A percentile compares a stretch with the other conserved stretches of the same genome.
phyloP scores from a whole-genome alignment of 2,797 vertebrate genomes.

The Notolepis coatsorum region DNA sequence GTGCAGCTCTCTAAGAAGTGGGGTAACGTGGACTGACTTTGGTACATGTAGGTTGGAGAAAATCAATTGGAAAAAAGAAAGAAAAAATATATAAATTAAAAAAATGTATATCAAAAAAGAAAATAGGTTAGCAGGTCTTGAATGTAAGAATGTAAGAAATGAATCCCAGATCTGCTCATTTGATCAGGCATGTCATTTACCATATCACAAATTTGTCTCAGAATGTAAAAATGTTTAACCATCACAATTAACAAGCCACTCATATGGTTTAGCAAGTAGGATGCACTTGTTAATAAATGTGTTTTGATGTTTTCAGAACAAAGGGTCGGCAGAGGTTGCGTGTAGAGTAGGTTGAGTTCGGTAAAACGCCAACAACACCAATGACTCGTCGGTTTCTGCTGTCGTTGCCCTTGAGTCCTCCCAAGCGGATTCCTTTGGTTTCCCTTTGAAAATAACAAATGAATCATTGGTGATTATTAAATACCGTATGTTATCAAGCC shows the following conservation, averaged over 20 bases:
- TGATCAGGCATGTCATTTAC: no score
- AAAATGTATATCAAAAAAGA: no score
- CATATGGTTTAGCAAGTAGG: conserved; percentile 27
- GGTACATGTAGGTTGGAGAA: no score
- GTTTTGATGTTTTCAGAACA: conserved; percentile 68
- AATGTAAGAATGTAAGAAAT: no score
- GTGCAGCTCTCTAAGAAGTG: no score
- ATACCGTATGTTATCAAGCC: conserved; percentile 71
- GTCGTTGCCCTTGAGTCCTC: background rate
- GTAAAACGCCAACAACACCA: background rate
- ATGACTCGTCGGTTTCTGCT: background rate
- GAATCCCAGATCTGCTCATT: no score
- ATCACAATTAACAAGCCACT: conserved; percentile 1
- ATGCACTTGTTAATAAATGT: conserved; percentile 56
- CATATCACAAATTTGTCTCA: no score
- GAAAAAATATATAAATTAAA: no score
- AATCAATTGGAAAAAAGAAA: no score
- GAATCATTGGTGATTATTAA: conserved; percentile 75
- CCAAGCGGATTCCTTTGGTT: background rate
- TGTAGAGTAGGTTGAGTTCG: background rate
- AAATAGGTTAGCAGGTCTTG: no score
- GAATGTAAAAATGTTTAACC: no score
- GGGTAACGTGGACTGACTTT: no score
- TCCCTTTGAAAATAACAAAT: conserved; percentile 73
- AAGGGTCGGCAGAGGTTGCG: conserved; percentile 41